Percentiles rank a stretch among this genome's conserved stretches.
phyloP scores from a whole-genome alignment of 2,113 vertebrate species.

The Vombatus ursinus region DNA sequence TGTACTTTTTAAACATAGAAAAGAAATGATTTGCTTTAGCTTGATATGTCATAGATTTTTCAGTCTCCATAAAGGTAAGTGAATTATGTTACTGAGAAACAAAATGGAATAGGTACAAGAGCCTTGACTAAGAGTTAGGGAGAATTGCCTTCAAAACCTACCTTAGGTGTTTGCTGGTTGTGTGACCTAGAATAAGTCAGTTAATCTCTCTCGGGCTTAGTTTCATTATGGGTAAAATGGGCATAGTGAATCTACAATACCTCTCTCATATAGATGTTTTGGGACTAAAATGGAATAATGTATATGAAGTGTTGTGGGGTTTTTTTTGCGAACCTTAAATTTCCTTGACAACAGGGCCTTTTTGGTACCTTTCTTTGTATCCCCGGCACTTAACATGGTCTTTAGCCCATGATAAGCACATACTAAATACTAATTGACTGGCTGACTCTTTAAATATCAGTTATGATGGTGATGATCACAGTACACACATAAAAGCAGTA shows the following conservation, averaged over 20 bases:
- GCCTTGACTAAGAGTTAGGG: neutral
- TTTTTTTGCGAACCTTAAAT: neutral
- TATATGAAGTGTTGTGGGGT: neutral
- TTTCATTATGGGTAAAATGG: neutral
- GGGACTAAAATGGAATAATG: neutral
- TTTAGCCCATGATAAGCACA: too few species aligned
- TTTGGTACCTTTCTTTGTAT: neutral
- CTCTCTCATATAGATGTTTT: neutral
- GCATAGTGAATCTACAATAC: neutral
- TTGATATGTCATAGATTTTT: neutral
- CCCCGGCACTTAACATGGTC: neutral
- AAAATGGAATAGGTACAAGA: neutral
- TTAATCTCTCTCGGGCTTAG: neutral
- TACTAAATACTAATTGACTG: too few species aligned
- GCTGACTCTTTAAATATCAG: neutral
- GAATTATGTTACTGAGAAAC: neutral
- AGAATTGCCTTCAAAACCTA: neutral
- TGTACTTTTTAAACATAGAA: neutral
- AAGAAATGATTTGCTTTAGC: neutral
- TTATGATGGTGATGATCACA: neutral
- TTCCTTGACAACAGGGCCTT: neutral
- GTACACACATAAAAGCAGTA: neutral
- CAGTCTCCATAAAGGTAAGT: neutral
- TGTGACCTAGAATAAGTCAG: neutral
- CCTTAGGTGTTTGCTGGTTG: neutral